phyloP scores from a whole-genome alignment of 1,140 invertebrate genomes.

The Cydia fagiglandana region DNA sequence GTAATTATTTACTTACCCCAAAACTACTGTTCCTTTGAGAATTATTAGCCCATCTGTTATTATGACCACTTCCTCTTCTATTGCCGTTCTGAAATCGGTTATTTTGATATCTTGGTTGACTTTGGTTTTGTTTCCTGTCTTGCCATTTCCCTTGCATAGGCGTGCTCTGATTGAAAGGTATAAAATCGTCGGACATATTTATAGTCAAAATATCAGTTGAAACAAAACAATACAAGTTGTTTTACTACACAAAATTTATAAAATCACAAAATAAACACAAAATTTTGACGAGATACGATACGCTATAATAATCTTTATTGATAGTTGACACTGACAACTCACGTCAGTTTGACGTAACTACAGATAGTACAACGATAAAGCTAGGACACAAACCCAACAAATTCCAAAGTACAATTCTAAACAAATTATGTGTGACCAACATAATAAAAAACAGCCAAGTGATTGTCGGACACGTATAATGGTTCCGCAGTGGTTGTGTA shows the following conservation, averaged over 20 bases:
- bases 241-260: background rate
- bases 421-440: no score
- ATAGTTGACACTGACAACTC: background rate
- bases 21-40: conserved; percentile 59
- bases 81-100: conserved; percentile 48
- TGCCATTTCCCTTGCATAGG: conserved; percentile 60
- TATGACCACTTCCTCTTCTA: conserved; percentile 43
- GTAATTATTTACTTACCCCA: conserved; percentile 45
- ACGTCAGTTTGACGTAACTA: no score
- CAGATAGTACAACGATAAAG: no score
- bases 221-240: background rate
- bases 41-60: conserved; percentile 55
- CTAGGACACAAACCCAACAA: no score
- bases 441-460: no score
- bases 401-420: no score
- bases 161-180: conserved; percentile 70
- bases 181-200: conserved; percentile 69
- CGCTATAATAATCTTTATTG: background rate
- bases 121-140: conserved; percentile 48
- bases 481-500: no score
- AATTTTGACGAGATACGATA: no score
- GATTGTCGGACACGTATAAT: no score
- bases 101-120: conserved; percentile 42
- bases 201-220: conserved; percentile 16
- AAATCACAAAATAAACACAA: background rate